Percentiles rank a stretch among this genome's conserved stretches.
Evolutionary conservation across 1,140 invertebrate species (phyloP).

Genomic region (Euwallacea similis): DNA sequence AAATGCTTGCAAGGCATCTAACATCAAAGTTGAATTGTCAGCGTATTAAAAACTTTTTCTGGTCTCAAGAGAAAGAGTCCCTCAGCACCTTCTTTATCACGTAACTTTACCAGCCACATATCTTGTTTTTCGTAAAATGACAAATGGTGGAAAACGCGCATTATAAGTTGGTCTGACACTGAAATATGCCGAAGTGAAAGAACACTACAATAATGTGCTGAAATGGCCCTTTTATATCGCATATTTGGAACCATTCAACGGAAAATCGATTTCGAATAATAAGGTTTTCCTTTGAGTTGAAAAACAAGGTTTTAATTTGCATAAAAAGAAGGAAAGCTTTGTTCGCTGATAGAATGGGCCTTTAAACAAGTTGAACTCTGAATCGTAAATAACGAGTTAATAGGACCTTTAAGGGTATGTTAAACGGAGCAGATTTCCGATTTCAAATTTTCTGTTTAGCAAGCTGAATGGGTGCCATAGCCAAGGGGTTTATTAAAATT

Average conservation of each 20-base stretch:
- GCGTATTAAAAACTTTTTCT: background rate
- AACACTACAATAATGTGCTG: background rate
- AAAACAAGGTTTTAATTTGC: too few relatives aligned
- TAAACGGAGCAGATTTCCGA: too few relatives aligned
- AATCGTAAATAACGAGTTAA: too few relatives aligned
- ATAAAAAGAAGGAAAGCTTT: too few relatives aligned
- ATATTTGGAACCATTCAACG: background rate
- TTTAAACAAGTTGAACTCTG: too few relatives aligned
- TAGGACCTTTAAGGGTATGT: too few relatives aligned
- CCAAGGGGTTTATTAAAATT: too few relatives aligned
- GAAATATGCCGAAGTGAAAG: slow-evolving; percentile 2
- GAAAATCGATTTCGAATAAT: background rate
- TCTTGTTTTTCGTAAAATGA: slow-evolving; percentile 3
- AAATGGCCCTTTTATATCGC: background rate
- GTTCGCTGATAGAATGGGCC: too few relatives aligned
- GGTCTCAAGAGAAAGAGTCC: background rate
- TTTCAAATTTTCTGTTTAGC: too few relatives aligned
- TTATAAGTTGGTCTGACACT: slow-evolving; percentile 2
- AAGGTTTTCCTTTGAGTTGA: too few relatives aligned
- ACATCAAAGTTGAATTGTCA: slow-evolving; percentile 4
- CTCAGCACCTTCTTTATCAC: background rate
- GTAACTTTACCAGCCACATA: background rate
- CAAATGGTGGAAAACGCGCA: slow-evolving; percentile 3
- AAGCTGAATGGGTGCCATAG: too few relatives aligned
- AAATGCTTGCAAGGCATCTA: background rate